Evolutionary conservation across 2,797 vertebrate genomes (phyloP).

Genomic region (Acipenser transmontanus): DNA sequence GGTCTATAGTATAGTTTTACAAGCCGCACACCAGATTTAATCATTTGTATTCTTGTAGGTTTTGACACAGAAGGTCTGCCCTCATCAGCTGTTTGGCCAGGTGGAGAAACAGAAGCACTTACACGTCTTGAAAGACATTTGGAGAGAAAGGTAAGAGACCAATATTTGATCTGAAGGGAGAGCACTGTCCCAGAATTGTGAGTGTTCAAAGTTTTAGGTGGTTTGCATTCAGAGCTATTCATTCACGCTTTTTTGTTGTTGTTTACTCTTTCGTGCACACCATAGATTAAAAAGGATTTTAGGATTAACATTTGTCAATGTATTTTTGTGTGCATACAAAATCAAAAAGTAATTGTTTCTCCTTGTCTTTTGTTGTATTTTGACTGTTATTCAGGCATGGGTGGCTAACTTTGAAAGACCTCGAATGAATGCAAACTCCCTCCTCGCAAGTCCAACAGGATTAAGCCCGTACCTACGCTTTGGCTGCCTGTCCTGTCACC

Average conservation of each 20-base stretch:
- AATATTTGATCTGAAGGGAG: background rate
- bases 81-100: slow-evolving; percentile 86
- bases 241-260: too few species aligned
- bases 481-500: slow-evolving; percentile 87
- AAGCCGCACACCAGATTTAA: too few species aligned
- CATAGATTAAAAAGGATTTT: too few species aligned
- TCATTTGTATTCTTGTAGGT: slow-evolving; percentile 48
- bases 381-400: slow-evolving; percentile 66
- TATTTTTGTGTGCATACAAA: too few species aligned
- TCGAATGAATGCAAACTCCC: slow-evolving; percentile 86
- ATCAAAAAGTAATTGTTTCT: background rate
- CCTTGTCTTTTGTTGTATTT: slow-evolving; percentile 9
- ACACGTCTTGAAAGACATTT: slow-evolving; percentile 85
- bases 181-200: too few species aligned
- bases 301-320: too few species aligned
- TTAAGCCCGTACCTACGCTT: slow-evolving; percentile 91
- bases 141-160: slow-evolving; percentile 76
- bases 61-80: slow-evolving; percentile 84
- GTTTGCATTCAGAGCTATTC: too few species aligned
- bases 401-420: slow-evolving; percentile 91
- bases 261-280: too few species aligned
- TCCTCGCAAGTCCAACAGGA: slow-evolving; percentile 85
- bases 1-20: too few species aligned
- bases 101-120: slow-evolving; percentile 89
- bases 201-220: too few species aligned